Base-by-base conservation (phyloP, 2,113 vertebrate species). In the Tetraodon nigroviridis region DNA sequence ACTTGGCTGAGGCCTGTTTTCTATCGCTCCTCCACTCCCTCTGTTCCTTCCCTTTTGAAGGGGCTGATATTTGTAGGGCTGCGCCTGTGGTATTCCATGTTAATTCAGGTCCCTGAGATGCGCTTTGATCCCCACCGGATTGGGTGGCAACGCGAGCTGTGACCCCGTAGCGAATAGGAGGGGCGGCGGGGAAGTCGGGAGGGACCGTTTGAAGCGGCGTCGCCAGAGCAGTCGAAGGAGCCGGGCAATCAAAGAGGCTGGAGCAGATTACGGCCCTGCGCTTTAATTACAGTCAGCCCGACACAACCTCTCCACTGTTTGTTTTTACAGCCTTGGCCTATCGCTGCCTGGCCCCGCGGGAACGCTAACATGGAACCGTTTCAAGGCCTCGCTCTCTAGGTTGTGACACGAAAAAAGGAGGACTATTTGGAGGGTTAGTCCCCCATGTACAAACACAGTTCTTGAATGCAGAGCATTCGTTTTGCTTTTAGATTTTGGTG, bases 31-130 rank as follows among this genome's bases (percentile, higher is more conserved):
- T 76, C 82, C 75, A 77, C 82, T 86, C 81, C 75, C 85, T 85
- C 80, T 84, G 83, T 84, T 83, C 81, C 77, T 77, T 76, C 82
- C 68, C 75, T 67, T 85, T 83, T 83, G 80, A 83, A 82, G 78
- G 86, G 90, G 88, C 69, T 90, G 91, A 93, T 96, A 94, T 97
- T 98, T 97, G 94, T 92, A 91, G 92, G 92, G 90, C 90, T 81
- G 68, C 79, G 89, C 87, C 91, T 92, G 91, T 94, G 92, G 77
- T 92, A 90, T 93, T 92, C 93, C 88, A 88, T 90, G 92, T 91
- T 88, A 84, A 93, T 93, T 92, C 93, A 90, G 92, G 92, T 91
- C 90, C 92, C 91, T 73, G 92, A 90, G 89, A 89, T 90, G 91
- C 83, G 90, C 92, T 94, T 91, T 95, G 93, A 93, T 93, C 93